phyloP scores from a whole-genome alignment of 2,797 vertebrate species.

The Acanthurus lineatus region DNA sequence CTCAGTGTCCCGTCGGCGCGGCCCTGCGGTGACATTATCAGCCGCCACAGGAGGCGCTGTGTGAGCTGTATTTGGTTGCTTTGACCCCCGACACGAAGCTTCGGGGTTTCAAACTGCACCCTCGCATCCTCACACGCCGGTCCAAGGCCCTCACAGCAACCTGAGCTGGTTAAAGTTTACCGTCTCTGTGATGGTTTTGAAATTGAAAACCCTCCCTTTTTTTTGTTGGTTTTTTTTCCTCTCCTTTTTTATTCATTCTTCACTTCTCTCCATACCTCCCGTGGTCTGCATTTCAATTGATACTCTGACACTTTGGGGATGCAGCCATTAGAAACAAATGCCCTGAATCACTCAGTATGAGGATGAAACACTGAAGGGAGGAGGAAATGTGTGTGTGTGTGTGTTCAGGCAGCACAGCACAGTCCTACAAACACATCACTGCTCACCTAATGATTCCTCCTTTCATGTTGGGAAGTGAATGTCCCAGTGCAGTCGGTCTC shows the following conservation, averaged over 20 bases:
- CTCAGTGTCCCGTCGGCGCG: neutral
- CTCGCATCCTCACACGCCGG: constrained; percentile 4
- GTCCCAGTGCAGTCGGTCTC: constrained; percentile 55
- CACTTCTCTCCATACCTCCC: constrained; percentile 32
- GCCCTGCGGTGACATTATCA: constrained; percentile 45
- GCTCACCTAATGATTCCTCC: constrained; percentile 43
- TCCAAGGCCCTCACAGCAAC: constrained; percentile 22
- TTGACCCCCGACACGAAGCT: constrained; percentile 49
- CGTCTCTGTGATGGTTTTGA: constrained; percentile 46
- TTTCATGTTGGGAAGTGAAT: constrained; percentile 14
- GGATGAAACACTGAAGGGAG: constrained; percentile 24
- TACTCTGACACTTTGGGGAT: constrained; percentile 45
- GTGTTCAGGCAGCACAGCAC: neutral
- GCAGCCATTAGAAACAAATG: constrained; percentile 46
- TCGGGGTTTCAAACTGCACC: constrained; percentile 39
- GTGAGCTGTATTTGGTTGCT: constrained; percentile 21
- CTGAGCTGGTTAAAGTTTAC: constrained; percentile 20
- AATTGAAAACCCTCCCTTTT: constrained; percentile 35
- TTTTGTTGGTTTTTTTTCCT: neutral
- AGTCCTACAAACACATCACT: constrained; percentile 24
- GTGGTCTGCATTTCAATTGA: constrained; percentile 50
- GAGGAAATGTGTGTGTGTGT: constrained; percentile 9
- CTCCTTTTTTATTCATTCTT: neutral
- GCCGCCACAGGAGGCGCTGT: constrained; percentile 21
- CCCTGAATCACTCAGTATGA: constrained; percentile 47